Conservation (phyloP, 2,888 invertebrate genomes). For the Gymnocheta viridis region DNA sequence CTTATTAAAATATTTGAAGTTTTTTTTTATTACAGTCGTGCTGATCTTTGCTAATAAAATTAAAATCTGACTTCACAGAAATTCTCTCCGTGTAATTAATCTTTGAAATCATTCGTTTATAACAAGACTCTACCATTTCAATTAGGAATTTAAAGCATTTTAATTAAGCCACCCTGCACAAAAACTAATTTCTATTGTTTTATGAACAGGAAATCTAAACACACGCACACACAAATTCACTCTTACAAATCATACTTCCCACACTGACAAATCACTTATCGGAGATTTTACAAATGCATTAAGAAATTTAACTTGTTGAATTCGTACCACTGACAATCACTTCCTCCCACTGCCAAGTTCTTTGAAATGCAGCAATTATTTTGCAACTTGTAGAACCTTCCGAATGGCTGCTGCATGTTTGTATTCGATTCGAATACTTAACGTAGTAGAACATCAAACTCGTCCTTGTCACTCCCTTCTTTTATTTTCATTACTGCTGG, state of each 20-base stretch:
- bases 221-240: neutral
- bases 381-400: constrained; percentile 12
- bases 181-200: constrained; percentile 36
- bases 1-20: too few relatives aligned
- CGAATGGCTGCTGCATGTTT: constrained; percentile 2
- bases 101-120: constrained; percentile 57
- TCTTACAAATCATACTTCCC: constrained; percentile 9
- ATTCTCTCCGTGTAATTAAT: constrained; percentile 30
- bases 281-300: constrained; percentile 56
- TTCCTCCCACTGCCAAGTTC: neutral
- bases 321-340: constrained; percentile 14
- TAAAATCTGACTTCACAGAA: too few relatives aligned
- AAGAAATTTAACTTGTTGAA: constrained; percentile 68
- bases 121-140: constrained; percentile 52
- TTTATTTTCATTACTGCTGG: constrained; percentile 33
- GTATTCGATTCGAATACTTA: neutral
- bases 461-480: constrained; percentile 20
- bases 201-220: neutral
- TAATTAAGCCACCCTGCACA: constrained; percentile 31
- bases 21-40: too few relatives aligned
- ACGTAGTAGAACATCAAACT: constrained; percentile 23
- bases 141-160: constrained; percentile 63
- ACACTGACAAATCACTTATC: constrained; percentile 32
- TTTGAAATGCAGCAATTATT: constrained; percentile 53
- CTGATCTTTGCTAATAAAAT: too few relatives aligned